phyloP scores from a whole-genome alignment of 2,888 invertebrate species.

The Drosophila mimetica region DNA sequence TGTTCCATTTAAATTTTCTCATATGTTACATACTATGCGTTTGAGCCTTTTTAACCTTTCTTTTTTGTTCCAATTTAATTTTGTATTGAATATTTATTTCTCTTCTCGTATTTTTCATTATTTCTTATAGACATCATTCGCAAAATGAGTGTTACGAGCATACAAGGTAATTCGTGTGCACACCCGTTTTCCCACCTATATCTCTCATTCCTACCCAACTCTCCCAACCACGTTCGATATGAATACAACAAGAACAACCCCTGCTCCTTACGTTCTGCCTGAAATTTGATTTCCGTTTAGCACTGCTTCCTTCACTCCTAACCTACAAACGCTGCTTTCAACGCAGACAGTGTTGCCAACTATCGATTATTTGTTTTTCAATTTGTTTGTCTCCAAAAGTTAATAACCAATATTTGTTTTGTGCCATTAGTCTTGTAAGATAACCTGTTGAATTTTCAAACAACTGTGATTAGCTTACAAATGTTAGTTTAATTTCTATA shows the following conservation, averaged over 20 bases:
- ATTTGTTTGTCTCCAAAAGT: background rate
- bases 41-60: conserved; percentile 15
- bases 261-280: background rate
- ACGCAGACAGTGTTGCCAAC: conserved; percentile 8
- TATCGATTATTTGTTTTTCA: background rate
- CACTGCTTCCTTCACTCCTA: conserved; percentile 11
- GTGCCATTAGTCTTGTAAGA: too few relatives aligned
- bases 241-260: conserved; percentile 15
- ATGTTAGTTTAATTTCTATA: too few relatives aligned
- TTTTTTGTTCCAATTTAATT: conserved; percentile 38
- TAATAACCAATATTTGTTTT: background rate
- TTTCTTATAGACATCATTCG: conserved; percentile 84
- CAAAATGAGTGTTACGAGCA: conserved; percentile 83
- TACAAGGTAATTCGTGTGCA: conserved; percentile 83
- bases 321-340: conserved; percentile 6
- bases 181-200: conserved; percentile 16
- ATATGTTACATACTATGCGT: conserved; percentile 6
- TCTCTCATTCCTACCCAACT: background rate
- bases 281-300: conserved; percentile 18
- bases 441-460: too few relatives aligned
- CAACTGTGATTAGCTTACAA: too few relatives aligned
- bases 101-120: conserved; percentile 68
- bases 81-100: conserved; percentile 59
- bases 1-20: background rate
- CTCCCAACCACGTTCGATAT: conserved; percentile 1